Base-by-base conservation (phyloP, 2,888 invertebrate genomes). In the Drosophila percnosoma region DNA sequence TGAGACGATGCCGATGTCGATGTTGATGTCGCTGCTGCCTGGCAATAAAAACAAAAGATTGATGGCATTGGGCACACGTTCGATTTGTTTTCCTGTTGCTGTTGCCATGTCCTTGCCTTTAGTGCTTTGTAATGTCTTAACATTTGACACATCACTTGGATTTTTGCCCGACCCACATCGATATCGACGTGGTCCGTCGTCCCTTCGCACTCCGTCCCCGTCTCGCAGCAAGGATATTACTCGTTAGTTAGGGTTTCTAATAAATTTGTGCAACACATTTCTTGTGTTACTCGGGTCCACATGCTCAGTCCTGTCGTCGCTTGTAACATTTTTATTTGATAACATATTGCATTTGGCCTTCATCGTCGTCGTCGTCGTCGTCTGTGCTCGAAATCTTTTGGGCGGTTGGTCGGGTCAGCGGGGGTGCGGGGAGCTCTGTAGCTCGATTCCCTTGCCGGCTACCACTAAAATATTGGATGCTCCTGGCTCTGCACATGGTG, bases 101-200 rank as follows among this genome's bases (percentile, higher is more conserved):
- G 73, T 73, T 77, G 73, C 78, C 87, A 57, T 78, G 80, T 74
- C 84, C 75, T 76, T 84, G 73, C 75, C 66, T 87, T 89, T 89
- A 85, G 83, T 90, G 89, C 89, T 85, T 89, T 90, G 91, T 90
- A 91, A 91, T 91, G 91, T 91, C 92, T 91, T 92, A 92, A 91
- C 92, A 92, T 91, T 91, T 91, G 91, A 91, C 92, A 91, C 92
- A 90, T 92, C 91, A 90, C 90, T 91, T 79, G 87, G 86, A 84
- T 81, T 90, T 78, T 70, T 31, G 38, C 29, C 68, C 75, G 69
- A 75, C 72, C 62, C 76, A 69, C 83, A 80, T 76, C 80, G 73
- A 80, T 73, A 63, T 58, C 49, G 78, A 62, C 51, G 45, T 51
- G 24, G 24, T 24, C 55, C 54, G 15, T 6, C 31, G 21, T 38